Conservation (phyloP, 1,140 invertebrate genomes). For the Mya arenaria region DNA sequence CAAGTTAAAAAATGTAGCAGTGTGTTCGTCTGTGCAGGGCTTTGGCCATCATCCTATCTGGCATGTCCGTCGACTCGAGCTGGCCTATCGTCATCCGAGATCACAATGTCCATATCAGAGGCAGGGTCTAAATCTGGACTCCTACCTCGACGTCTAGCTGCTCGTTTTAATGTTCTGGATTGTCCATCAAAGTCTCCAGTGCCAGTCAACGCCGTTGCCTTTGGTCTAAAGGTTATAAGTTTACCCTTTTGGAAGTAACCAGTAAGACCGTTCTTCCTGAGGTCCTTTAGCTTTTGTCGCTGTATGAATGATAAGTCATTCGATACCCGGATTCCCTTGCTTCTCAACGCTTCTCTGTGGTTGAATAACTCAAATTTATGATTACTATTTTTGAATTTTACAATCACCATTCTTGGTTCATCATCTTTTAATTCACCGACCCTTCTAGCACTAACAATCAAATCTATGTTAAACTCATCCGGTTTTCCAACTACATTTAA, state of each 20-base stretch:
- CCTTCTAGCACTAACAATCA: neutral
- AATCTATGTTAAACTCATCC: neutral
- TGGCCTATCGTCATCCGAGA: neutral
- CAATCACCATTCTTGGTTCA: constrained; percentile 20
- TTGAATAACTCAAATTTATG: constrained; percentile 4
- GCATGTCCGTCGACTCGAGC: neutral
- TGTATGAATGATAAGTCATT: constrained; percentile 26
- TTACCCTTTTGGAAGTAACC: constrained; percentile 11
- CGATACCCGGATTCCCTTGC: neutral
- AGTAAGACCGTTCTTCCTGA: neutral
- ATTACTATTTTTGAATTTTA: constrained; percentile 7
- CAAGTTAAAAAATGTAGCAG: neutral
- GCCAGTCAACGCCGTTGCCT: neutral
- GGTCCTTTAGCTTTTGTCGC: neutral
- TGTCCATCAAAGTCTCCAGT: neutral
- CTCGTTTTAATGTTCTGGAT: neutral
- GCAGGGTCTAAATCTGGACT: neutral
- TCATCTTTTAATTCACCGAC: neutral
- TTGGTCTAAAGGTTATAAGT: neutral
- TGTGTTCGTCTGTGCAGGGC: neutral
- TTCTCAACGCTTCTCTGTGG: neutral
- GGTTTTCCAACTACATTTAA: neutral
- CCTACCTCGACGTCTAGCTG: neutral
- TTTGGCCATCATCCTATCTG: constrained; percentile 13
- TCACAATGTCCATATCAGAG: neutral